Conservation (phyloP, 2,888 invertebrate species). For the Phymatocera aterrima region DNA sequence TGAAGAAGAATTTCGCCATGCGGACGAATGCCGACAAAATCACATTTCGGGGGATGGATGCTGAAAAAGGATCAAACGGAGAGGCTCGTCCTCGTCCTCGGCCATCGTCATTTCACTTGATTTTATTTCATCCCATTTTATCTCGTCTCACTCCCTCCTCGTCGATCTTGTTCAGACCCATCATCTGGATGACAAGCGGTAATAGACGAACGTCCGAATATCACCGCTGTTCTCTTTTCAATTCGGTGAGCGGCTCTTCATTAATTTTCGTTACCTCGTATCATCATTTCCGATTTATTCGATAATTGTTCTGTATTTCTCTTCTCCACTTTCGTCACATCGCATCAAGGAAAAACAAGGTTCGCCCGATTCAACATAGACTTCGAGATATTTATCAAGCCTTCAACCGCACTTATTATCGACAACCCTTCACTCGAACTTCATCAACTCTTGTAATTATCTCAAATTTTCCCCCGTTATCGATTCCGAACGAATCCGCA, state of each 20-base stretch:
- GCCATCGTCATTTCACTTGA: background rate
- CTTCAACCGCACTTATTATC: no score
- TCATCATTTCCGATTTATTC: background rate
- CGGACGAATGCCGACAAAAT: background rate
- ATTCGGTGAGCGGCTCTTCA: conserved; percentile 5
- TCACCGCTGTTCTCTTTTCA: background rate
- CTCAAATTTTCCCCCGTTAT: no score
- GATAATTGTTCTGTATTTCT: background rate
- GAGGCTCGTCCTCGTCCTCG: background rate
- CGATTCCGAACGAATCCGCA: no score
- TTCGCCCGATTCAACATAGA: no score
- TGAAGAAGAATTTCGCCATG: no score
- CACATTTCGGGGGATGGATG: background rate
- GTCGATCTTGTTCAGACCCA: background rate
- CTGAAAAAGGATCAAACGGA: background rate
- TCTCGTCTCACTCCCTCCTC: background rate
- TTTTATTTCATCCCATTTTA: background rate
- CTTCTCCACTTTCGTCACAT: no score
- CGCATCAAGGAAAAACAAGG: no score
- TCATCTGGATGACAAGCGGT: conserved; percentile 11
- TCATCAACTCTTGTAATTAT: no score
- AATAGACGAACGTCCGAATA: conserved; percentile 40
- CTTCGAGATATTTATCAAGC: no score
- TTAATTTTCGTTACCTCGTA: conserved; percentile 32
- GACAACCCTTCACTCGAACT: no score